Conservation (phyloP, 2,113 vertebrate genomes). For the Andinoacara biseriatus region DNA sequence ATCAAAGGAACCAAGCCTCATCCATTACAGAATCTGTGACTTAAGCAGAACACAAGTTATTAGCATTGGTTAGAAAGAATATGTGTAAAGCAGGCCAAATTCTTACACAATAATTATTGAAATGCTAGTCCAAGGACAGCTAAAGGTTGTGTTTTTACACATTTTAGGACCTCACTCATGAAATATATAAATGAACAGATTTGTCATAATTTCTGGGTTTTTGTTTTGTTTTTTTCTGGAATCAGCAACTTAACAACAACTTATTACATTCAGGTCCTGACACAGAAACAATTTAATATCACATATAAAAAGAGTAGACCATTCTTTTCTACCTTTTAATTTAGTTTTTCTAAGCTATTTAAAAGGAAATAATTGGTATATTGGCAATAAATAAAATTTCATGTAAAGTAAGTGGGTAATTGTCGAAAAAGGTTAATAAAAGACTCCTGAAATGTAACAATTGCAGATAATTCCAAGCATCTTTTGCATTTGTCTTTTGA, state of each 20-base stretch:
- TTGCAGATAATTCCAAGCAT: neutral
- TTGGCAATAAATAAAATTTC: neutral
- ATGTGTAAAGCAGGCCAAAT: neutral
- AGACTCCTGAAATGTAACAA: neutral
- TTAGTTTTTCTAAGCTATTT: neutral
- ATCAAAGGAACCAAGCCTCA: slow-evolving; percentile 29
- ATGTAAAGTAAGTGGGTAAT: neutral
- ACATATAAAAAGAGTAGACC: neutral
- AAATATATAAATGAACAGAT: neutral
- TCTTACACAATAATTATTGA: neutral
- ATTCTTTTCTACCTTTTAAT: neutral
- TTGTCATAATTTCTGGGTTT: too few species aligned
- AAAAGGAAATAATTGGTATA: neutral
- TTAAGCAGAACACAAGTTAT: slow-evolving; percentile 12
- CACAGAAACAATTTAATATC: neutral
- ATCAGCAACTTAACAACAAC: too few species aligned
- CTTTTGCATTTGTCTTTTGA: neutral
- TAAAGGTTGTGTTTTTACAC: neutral
- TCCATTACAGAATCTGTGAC: neutral
- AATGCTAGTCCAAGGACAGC: neutral
- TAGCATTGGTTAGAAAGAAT: slow-evolving; percentile 20
- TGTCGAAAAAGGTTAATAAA: neutral
- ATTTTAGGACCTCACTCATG: neutral
- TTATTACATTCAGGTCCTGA: neutral
- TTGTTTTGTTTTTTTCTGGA: too few species aligned